These are phyloP conservation scores for Yasuhikotakia modesta DNA, from an alignment of 2,797 vertebrate species.

Conservation along the genomic window DNA sequence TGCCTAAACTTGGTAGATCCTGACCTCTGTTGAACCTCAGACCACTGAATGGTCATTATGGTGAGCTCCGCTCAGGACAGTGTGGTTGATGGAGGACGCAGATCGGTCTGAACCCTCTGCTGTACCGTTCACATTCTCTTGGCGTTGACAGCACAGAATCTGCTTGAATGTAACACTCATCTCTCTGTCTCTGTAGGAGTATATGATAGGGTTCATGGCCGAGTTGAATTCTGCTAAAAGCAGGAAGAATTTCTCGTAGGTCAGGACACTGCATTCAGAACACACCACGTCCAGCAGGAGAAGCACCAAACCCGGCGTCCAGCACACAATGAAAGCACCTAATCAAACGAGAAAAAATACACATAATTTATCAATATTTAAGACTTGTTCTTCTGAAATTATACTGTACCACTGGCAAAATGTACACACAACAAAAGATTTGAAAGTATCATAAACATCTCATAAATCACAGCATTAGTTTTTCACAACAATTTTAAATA, in stretches of 20 bases:
- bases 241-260: conserved; percentile 97
- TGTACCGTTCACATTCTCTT: conserved; percentile 86
- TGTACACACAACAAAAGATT: background rate
- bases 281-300: conserved; percentile 95
- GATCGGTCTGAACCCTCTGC: conserved; percentile 93
- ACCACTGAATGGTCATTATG: conserved; percentile 96
- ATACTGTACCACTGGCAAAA: background rate
- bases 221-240: conserved; percentile 98
- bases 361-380: background rate
- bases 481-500: background rate
- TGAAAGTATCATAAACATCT: background rate
- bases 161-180: conserved; percentile 98
- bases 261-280: conserved; percentile 86
- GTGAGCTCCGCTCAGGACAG: conserved; percentile 86
- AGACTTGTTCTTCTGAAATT: background rate
- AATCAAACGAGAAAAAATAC: conserved; percentile 23
- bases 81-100: conserved; percentile 94
- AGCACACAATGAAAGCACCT: conserved; percentile 98
- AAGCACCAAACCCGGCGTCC: conserved; percentile 95
- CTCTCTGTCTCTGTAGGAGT: conserved; percentile 98
- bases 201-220: conserved; percentile 99
- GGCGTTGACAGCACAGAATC: conserved; percentile 95
- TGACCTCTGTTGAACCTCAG: conserved; percentile 67
- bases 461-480: background rate
- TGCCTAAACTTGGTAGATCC: conserved; percentile 45